These are phyloP conservation scores for Meloidogyne floridensis DNA, from an alignment of 1,140 invertebrate species.

Conservation along the genomic window DNA sequence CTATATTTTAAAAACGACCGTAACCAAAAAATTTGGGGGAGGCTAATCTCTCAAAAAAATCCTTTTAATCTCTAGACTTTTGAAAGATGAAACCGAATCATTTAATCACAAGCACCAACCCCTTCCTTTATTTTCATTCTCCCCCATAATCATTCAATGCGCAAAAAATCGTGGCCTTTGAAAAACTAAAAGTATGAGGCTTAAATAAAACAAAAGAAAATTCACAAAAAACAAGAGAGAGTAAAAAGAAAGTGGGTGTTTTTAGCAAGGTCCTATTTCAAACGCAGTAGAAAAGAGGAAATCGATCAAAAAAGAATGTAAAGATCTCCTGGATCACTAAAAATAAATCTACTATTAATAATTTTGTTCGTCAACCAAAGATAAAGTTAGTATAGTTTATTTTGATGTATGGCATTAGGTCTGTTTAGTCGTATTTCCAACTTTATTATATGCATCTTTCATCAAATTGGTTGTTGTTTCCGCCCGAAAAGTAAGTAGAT, in stretches of 20 bases:
- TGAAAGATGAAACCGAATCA: no score
- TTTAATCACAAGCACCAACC: no score
- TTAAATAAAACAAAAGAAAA: not conserved
- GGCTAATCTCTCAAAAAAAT: no score
- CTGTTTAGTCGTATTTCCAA: constrained; percentile 16
- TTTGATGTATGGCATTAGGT: constrained; percentile 9
- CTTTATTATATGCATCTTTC: constrained; percentile 8
- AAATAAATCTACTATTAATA: not conserved
- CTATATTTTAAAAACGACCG: no score
- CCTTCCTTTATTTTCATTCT: no score
- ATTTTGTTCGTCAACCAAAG: not conserved
- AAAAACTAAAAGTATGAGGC: not conserved
- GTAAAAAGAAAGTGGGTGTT: not conserved
- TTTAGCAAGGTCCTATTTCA: not conserved
- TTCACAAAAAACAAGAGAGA: not conserved
- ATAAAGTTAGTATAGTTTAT: not conserved
- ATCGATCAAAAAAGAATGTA: not conserved
- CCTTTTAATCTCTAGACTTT: no score
- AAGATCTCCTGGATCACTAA: not conserved
- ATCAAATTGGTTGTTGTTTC: not conserved
- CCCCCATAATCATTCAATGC: not conserved
- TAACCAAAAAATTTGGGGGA: no score
- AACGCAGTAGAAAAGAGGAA: not conserved
- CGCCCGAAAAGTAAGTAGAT: not conserved
- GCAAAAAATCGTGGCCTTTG: not conserved